phyloP scores from a whole-genome alignment of 2,888 invertebrate species.

The Neria commutata region DNA sequence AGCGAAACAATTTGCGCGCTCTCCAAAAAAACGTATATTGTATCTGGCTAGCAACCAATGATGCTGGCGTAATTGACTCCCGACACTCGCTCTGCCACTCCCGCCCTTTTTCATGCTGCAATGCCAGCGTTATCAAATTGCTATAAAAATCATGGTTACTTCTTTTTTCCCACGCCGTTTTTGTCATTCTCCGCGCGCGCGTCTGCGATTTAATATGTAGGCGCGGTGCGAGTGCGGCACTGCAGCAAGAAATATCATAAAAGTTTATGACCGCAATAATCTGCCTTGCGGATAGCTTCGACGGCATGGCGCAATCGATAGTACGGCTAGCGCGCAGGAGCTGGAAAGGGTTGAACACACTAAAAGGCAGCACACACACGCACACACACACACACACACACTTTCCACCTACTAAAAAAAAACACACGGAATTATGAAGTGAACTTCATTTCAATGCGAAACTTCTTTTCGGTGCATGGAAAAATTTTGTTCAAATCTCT shows the following conservation, averaged over 20 bases:
- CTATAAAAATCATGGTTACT: neutral
- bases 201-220: slow-evolving; percentile 13
- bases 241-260: slow-evolving; percentile 44
- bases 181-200: neutral
- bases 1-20: no score
- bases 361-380: neutral
- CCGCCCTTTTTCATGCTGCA: neutral
- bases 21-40: no score
- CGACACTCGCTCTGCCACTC: no score
- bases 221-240: neutral
- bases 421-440: slow-evolving; percentile 36
- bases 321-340: neutral
- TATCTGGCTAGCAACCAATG: no score
- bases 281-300: slow-evolving; percentile 29
- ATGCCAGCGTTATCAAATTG: neutral
- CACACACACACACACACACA: neutral
- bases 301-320: neutral
- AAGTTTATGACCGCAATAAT: slow-evolving; percentile 56
- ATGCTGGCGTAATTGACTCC: no score
- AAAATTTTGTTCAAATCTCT: neutral
- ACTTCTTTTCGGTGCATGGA: neutral
- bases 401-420: no score
- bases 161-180: neutral
- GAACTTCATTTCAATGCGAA: slow-evolving; percentile 12
- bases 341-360: neutral